Evolutionary conservation across 2,797 vertebrate genomes (phyloP), one percentile per base, ranked within the genome.

Genomic region (Sebastes cheni): DNA sequence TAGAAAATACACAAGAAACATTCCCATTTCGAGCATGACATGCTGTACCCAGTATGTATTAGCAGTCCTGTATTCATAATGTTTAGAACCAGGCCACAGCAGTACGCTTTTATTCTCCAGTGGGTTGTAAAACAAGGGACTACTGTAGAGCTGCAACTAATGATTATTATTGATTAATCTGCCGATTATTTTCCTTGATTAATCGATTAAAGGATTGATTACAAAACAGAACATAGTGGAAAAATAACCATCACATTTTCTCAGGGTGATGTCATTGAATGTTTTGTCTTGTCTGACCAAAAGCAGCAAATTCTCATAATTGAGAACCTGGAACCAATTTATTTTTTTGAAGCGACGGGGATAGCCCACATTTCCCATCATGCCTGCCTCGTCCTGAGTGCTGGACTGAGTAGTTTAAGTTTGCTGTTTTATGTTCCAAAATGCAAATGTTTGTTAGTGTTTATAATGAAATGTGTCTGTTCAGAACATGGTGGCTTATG

Each of bases 81-180:
- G n/a, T 74, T 72, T 62, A 68, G 55, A 85, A 23, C 8, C 66
- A 72, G 64, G 59, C 67, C 59, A 29, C 30, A 72, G 32, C 29
- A 34, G 55, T 23, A 77, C 58, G 42, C 65, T 14, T 64, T 55
- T 10, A 67, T 69, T 68, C 56, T 72, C 42, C 34, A 61, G 16
- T 67, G 46, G 32, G 22, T 61, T 66, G 25, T 10, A 12, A 66
- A 46, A 32, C 36, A 23, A 12, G 8, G 2, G 14, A 30, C 32
- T 25, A 20, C 22, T 23, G 20, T 18, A 50, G 14, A 64, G 4
- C 16, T 62, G n/a, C 12, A 52, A 50, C 34, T 46, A 27, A 71
- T 58, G 32, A 58, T 59, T 39, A 5, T 46, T 11, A 14, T 16
- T 6, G 30, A 4, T 62, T 0, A 23, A 54, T 73, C 29, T 62